These are phyloP conservation scores for Ametastegia equiseti DNA, from an alignment of 2,888 invertebrate genomes.

Conservation along the genomic window DNA sequence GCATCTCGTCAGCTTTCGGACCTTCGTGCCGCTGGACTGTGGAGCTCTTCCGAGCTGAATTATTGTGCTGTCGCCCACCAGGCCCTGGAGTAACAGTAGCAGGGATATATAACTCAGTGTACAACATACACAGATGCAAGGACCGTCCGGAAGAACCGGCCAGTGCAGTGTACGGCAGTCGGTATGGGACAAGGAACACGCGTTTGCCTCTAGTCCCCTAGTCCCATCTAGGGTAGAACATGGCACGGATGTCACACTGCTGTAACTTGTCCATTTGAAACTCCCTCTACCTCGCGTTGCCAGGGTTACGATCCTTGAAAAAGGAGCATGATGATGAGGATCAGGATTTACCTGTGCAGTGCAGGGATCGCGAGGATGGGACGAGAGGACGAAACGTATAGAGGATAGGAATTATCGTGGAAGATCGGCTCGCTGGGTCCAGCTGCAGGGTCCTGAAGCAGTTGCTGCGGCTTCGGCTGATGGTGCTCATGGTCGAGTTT, in stretches of 20 bases:
- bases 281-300: too few relatives aligned
- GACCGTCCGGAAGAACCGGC: neutral
- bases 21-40: neutral
- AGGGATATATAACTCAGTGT: neutral
- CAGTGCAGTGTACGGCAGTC: neutral
- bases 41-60: neutral
- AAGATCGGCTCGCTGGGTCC: constrained; percentile 19
- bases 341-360: constrained; percentile 19
- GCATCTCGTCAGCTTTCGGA: neutral
- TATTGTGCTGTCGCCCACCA: constrained; percentile 3
- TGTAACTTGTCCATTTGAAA: constrained; percentile 28
- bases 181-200: constrained; percentile 47
- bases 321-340: constrained; percentile 7
- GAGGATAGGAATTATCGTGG: constrained; percentile 10
- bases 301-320: neutral
- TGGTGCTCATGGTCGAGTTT: constrained; percentile 19
- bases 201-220: constrained; percentile 49
- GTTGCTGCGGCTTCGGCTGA: too few relatives aligned
- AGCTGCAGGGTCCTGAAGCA: constrained; percentile 16
- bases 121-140: neutral
- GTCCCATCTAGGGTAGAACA: constrained; percentile 52
- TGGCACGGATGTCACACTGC: constrained; percentile 53
- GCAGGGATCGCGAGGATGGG: neutral
- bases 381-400: neutral
- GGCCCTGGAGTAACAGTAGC: neutral